Percentiles rank a stretch among this genome's conserved stretches.
phyloP scores from a whole-genome alignment of 2,113 vertebrate genomes.

The Tyrannus savana region DNA sequence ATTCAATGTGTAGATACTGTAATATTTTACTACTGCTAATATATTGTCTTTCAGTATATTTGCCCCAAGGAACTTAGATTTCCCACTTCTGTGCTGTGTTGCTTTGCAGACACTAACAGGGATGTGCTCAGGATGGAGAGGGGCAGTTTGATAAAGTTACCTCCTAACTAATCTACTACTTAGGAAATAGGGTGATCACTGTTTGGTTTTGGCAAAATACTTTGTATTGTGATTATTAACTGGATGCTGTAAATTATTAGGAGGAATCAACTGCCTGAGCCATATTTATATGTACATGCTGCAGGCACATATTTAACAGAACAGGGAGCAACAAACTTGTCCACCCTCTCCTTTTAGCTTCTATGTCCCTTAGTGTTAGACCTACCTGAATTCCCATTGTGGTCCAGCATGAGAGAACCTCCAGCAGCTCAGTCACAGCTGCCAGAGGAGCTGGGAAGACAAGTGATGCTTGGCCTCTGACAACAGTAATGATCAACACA shows the following conservation, averaged over 20 bases:
- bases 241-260: neutral
- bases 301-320: neutral
- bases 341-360: neutral
- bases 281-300: neutral
- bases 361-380: accelerated
- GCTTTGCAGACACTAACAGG: neutral
- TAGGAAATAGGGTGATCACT: neutral
- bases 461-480: neutral
- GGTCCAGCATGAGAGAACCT: neutral
- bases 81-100: neutral
- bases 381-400: neutral
- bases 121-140: neutral
- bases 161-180: neutral
- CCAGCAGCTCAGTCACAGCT: neutral
- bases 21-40: neutral
- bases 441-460: neutral
- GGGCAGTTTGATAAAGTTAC: neutral
- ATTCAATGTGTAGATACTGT: neutral
- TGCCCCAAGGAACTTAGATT: neutral
- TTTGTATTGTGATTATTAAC: neutral
- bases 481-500: neutral
- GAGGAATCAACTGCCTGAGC: neutral
- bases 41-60: neutral
- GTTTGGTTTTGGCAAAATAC: neutral
- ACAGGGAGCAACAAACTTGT: neutral